Conservation (phyloP, 2,888 invertebrate species). For the Catocala fraxini region DNA sequence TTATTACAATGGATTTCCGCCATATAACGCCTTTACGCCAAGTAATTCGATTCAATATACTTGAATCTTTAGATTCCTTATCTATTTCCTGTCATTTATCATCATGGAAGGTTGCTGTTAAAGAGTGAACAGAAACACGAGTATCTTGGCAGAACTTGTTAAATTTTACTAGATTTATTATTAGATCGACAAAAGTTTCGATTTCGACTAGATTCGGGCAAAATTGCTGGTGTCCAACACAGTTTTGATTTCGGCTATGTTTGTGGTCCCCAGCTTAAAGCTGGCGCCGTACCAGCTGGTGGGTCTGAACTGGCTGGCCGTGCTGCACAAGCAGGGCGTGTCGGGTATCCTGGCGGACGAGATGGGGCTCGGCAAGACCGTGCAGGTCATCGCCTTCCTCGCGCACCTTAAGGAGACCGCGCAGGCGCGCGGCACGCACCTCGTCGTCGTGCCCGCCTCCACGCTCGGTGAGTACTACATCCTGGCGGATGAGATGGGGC, state of each 20-base stretch:
- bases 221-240: neutral
- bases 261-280: constrained; percentile 86
- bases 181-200: too few relatives aligned
- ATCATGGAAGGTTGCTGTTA: too few relatives aligned
- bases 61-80: too few relatives aligned
- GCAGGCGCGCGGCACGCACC: constrained; percentile 92
- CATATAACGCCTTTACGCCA: too few relatives aligned
- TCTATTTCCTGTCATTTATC: too few relatives aligned
- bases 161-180: too few relatives aligned
- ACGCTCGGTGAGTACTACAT: constrained; percentile 90
- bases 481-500: constrained; percentile 93
- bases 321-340: constrained; percentile 95
- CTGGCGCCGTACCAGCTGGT: constrained; percentile 96
- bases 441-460: constrained; percentile 98
- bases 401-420: constrained; percentile 95
- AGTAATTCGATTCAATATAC: too few relatives aligned
- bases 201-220: too few relatives aligned
- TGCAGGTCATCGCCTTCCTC: constrained; percentile 97
- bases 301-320: constrained; percentile 97
- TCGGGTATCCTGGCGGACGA: constrained; percentile 99
- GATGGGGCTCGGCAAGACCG: constrained; percentile 98
- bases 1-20: too few relatives aligned
- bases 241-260: neutral
- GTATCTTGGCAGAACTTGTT: too few relatives aligned
- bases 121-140: too few relatives aligned